phyloP scores from a whole-genome alignment of 2,797 vertebrate genomes.

The Scolopax bukidnonensis region DNA sequence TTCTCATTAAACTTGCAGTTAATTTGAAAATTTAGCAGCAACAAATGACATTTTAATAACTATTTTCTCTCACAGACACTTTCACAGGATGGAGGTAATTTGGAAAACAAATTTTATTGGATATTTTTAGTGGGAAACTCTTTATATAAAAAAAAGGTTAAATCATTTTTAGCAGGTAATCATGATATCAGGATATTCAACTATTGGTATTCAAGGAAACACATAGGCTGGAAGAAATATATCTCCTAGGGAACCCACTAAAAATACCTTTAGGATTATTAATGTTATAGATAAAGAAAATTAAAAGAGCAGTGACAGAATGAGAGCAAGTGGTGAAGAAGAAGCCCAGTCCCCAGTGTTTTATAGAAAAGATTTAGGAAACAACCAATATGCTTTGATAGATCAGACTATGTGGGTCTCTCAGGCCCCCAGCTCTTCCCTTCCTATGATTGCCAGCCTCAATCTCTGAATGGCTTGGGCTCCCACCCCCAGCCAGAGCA shows the following conservation, averaged over 20 bases:
- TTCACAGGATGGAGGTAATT: slow-evolving; percentile 46
- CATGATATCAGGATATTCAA: slow-evolving; percentile 48
- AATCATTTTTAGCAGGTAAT: slow-evolving; percentile 51
- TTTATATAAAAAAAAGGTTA: background rate
- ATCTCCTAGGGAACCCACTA: slow-evolving; percentile 59
- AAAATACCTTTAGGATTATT: slow-evolving; percentile 59
- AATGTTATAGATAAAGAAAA: slow-evolving; percentile 59
- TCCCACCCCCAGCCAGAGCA: background rate
- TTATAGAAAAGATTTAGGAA: background rate
- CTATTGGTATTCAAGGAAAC: slow-evolving; percentile 57
- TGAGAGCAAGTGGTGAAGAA: slow-evolving; percentile 11
- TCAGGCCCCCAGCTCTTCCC: background rate
- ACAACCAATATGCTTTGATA: background rate
- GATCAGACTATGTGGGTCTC: background rate
- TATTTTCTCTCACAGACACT: slow-evolving; percentile 42
- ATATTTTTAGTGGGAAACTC: slow-evolving; percentile 48
- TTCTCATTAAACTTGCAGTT: slow-evolving; percentile 51
- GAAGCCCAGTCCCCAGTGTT: background rate
- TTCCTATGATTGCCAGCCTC: background rate
- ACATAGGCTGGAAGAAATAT: background rate
- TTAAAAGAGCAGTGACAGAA: slow-evolving; percentile 52
- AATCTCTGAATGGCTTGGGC: background rate
- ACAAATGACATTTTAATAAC: slow-evolving; percentile 38
- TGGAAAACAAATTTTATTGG: slow-evolving; percentile 44
- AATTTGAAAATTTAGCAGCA: slow-evolving; percentile 49